Evolutionary conservation across 2,888 invertebrate genomes (phyloP).

Genomic region (Nineta flava): DNA sequence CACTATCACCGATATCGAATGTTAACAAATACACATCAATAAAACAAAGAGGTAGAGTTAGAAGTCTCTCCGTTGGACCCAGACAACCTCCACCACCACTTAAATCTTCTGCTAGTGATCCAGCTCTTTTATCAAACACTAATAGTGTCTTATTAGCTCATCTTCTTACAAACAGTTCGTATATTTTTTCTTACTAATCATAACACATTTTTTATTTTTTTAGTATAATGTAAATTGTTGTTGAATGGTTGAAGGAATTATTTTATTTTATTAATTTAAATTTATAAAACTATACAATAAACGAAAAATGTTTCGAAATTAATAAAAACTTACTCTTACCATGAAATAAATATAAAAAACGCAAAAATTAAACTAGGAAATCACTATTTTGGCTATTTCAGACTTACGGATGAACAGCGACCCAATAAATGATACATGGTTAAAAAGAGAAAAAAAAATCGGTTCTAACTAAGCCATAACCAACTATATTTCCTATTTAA

Average conservation of each 20-base stretch:
- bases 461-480: too few species aligned
- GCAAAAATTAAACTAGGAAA: too few species aligned
- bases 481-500: too few species aligned
- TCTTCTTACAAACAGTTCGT: slow-evolving; percentile 57
- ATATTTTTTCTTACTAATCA: slow-evolving; percentile 1
- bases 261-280: background rate
- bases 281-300: background rate
- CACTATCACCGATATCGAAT: too few species aligned
- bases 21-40: slow-evolving; percentile 1
- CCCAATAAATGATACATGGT: too few species aligned
- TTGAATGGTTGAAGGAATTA: background rate
- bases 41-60: slow-evolving; percentile 23
- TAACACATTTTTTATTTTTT: too few species aligned
- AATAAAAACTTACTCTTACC: too few species aligned
- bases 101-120: slow-evolving; percentile 60
- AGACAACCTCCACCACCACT: slow-evolving; percentile 42
- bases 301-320: too few species aligned
- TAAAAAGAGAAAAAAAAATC: too few species aligned
- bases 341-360: too few species aligned
- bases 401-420: too few species aligned
- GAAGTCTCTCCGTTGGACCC: slow-evolving; percentile 36
- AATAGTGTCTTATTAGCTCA: slow-evolving; percentile 69
- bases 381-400: too few species aligned
- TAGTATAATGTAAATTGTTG: slow-evolving; percentile 16
- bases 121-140: slow-evolving; percentile 42